Evolutionary conservation across 2,797 vertebrate genomes (phyloP), one percentile per base, ranked within the genome.

Genomic region (Acrocephalus scirpaceus): DNA sequence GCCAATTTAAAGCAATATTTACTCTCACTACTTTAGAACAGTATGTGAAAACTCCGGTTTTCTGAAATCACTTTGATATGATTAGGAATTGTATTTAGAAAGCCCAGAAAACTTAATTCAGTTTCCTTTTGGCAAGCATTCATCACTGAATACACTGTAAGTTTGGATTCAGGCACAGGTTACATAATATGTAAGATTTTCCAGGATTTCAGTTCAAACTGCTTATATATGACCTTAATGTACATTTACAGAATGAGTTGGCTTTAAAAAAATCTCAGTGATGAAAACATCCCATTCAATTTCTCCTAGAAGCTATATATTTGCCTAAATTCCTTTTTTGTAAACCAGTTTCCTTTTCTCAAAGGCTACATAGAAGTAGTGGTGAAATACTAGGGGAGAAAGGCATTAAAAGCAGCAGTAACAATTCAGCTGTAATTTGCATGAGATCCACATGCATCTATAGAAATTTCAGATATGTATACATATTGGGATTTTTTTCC

Each of bases 1-100:
- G 89, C 92, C 88, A 96, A 97, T 96, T 97, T 94, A 90, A 94
- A 95, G 93, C 70, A 96, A 88, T 96, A 95, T 97, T 97, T 97
- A 97, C 90, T 95, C 96, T 96, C 92, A 81, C 92, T 96, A 90
- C 85, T 95, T 89, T 95, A 96, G 95, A 97, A 82, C 90, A 87
- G 58, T 95, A 88, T 47, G 79, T 65, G 90, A 90, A 90, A 89
- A 87, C 50, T 81, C 64, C 42, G 79, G 84, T 95, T 97, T 96
- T 95, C 61, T 58, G 79, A 87, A 96, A 93, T 82, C 47, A 66
- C 87, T 95, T 90, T 79, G 91, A 92, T 89, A 83, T 65, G 82
- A 94, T 76, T 73, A 96, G 93, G 74, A 67, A 90, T 93, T 96
- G 90, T 90, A 60, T 47, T 94, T 89, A 84, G 81, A 96, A 96